Evolutionary conservation across 2,797 vertebrate species (phyloP).

Genomic region (Champsocephalus esox): DNA sequence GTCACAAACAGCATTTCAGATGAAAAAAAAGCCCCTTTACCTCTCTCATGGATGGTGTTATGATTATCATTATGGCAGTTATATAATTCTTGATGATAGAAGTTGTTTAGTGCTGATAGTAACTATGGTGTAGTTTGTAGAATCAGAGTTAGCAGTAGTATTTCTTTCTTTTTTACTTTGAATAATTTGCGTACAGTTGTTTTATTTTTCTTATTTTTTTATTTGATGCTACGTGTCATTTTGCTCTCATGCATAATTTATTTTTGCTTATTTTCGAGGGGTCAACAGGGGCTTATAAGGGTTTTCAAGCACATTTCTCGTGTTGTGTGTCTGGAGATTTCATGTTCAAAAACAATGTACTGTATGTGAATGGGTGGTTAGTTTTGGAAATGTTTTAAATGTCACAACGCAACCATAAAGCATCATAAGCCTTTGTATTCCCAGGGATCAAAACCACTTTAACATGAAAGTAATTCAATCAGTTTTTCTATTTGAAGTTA

Average conservation of each 20-base stretch:
- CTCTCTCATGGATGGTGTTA: conserved; percentile 83
- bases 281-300: conserved; percentile 79
- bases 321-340: conserved; percentile 74
- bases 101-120: conserved; percentile 72
- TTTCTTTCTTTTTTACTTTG: conserved; percentile 55
- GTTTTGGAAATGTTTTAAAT: conserved; percentile 71
- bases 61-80: conserved; percentile 76
- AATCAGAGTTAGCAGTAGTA: conserved; percentile 76
- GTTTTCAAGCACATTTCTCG: conserved; percentile 85
- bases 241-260: conserved; percentile 70
- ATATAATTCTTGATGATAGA: conserved; percentile 69
- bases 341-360: conserved; percentile 77
- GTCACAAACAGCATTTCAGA: conserved; percentile 82
- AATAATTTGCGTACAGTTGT: conserved; percentile 51
- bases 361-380: conserved; percentile 72
- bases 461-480: conserved; percentile 54
- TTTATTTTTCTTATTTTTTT: conserved; percentile 59
- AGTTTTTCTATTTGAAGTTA: conserved; percentile 66
- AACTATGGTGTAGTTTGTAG: conserved; percentile 75
- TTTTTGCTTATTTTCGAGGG: conserved; percentile 73
- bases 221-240: conserved; percentile 64
- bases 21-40: conserved; percentile 83
- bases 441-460: conserved; percentile 72
- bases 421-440: conserved; percentile 60
- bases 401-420: conserved; percentile 58